Evolutionary conservation across 2,797 vertebrate species (phyloP).

Genomic region (Typhlichthys eigenmanni): DNA sequence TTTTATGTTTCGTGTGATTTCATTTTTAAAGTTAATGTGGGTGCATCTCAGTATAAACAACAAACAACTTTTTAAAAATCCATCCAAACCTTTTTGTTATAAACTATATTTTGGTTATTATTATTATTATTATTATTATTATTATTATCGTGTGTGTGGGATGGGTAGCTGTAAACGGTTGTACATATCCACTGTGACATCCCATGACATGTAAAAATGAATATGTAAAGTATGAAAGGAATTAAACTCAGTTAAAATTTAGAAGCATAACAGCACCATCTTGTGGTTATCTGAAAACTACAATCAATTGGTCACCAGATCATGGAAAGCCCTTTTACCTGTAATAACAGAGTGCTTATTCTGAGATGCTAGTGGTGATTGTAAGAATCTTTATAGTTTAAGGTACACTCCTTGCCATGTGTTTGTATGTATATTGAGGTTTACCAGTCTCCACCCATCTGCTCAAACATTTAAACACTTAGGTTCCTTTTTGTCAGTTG

Average conservation of each 20-base stretch:
- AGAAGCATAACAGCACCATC: background rate
- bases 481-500: too few relatives aligned
- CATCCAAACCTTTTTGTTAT: background rate
- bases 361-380: background rate
- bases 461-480: too few relatives aligned
- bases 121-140: background rate
- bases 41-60: too few relatives aligned
- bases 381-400: background rate
- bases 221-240: background rate
- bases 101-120: background rate
- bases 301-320: conserved; percentile 1
- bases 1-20: too few relatives aligned
- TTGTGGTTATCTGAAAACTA: background rate
- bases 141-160: conserved; percentile 2
- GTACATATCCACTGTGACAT: conserved; percentile 6
- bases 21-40: too few relatives aligned
- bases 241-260: background rate
- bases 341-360: background rate
- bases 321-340: background rate
- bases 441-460: too few relatives aligned
- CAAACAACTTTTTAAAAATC: too few relatives aligned
- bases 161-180: conserved; percentile 4
- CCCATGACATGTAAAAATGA: conserved; percentile 5
- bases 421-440: too few relatives aligned
- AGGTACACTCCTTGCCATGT: background rate